Evolutionary conservation across 2,113 vertebrate species (phyloP), one percentile per base, ranked within the genome.

Genomic region (Trematomus loennbergii): DNA sequence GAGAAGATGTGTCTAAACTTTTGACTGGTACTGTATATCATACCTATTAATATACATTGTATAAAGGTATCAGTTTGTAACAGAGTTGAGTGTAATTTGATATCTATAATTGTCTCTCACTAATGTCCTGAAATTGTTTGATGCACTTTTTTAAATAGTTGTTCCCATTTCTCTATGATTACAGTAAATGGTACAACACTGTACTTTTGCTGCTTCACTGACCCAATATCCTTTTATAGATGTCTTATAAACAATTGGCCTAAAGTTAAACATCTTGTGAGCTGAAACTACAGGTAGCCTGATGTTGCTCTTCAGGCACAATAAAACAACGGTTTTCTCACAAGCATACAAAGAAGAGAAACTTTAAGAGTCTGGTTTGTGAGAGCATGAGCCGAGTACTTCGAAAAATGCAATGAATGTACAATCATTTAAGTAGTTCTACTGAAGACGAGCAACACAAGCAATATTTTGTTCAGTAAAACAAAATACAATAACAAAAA

Each of bases 401-500:
- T 40, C 36, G 8, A 5, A 40, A 8, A 1, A 40, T 40, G 5
- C 8, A 40, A 40, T 40, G 8, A 22, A 20, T 11, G 17, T 13
- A 52, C 22, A 52, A 29, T 48, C 4, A 22, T 64, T 59, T 3
- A 36, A 18, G 46, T 9, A 43, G 13, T 17, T 61, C 18, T 12
- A 48, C 61, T n/a, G 29, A 55, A 16, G n/a, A 52, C 20, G 60
- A 73, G 16, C 25, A 77, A 59, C 16, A 46, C 8, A 75, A 58
- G 58, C 13, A 57, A 25, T 29, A 8, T 20, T 66, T 65, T 64
- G n/a, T 58, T 67, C 13, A 46, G 12, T 18, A 9, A 18, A 60
- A 43, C 53, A 72, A 64, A 65, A 17, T 3, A 10, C 15, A 53
- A 22, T 2, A 12, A 5, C 1, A 43, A 62, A 45, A 33, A 69